phyloP scores from a whole-genome alignment of 2,888 invertebrate species.

The Coleophora deauratella region DNA sequence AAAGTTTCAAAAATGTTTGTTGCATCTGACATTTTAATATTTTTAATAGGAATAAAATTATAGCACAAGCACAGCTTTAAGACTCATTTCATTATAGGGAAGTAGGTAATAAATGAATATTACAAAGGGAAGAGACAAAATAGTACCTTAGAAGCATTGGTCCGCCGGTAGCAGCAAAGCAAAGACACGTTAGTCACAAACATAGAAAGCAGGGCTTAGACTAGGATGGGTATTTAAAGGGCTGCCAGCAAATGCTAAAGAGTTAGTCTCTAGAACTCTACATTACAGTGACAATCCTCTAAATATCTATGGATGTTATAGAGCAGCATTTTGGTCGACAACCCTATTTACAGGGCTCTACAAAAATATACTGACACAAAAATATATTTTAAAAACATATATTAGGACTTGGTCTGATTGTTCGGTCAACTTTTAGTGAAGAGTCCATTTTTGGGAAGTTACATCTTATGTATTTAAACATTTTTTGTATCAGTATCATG shows the following conservation, averaged over 20 bases:
- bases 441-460: too few species aligned
- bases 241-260: conserved; percentile 28
- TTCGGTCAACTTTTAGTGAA: too few species aligned
- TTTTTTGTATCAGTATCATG: too few species aligned
- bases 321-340: too few species aligned
- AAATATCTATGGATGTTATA: conserved; percentile 29
- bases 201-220: conserved; percentile 52
- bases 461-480: too few species aligned
- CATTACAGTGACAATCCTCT: conserved; percentile 30
- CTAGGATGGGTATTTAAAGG: conserved; percentile 31
- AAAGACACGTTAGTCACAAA: conserved; percentile 63
- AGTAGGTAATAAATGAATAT: conserved; percentile 24
- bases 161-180: conserved; percentile 69
- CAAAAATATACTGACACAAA: too few species aligned
- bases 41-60: conserved; percentile 22
- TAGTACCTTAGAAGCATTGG: conserved; percentile 66
- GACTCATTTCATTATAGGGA: too few species aligned
- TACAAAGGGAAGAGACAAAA: conserved; percentile 30
- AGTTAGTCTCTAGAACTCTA: conserved; percentile 18
- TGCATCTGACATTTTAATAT: too few species aligned
- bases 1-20: too few species aligned
- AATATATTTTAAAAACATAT: too few species aligned
- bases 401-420: too few species aligned
- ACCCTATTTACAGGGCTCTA: too few species aligned
- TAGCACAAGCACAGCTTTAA: conserved; percentile 56